These are phyloP conservation scores for Urocolius indicus DNA, from an alignment of 2,113 vertebrate species.

Conservation along the genomic window DNA sequence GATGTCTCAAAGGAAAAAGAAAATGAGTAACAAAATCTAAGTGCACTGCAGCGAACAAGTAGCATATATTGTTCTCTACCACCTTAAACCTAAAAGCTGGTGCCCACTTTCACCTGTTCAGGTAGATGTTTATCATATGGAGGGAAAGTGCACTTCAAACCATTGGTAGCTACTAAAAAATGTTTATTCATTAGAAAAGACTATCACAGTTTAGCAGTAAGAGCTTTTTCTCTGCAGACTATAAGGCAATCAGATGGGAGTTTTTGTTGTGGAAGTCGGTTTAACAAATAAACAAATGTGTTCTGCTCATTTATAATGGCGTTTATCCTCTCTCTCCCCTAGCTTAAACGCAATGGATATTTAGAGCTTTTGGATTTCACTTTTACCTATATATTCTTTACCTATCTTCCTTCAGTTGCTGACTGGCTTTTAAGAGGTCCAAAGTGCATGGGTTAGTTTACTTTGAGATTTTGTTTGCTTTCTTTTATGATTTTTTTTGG, in stretches of 20 bases:
- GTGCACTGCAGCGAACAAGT: neutral
- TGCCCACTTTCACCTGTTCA: neutral
- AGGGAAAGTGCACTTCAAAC: neutral
- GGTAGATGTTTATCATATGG: neutral
- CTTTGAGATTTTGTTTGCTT: neutral
- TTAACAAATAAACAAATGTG: neutral
- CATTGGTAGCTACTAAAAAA: neutral
- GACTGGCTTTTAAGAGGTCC: neutral
- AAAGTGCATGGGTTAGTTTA: neutral
- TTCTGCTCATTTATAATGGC: neutral
- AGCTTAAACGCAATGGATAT: neutral
- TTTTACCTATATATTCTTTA: neutral
- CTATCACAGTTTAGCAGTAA: neutral
- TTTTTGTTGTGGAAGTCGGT: neutral
- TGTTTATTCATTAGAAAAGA: neutral
- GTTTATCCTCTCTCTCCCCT: neutral
- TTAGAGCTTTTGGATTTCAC: neutral
- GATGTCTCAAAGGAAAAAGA: conserved; percentile 13
- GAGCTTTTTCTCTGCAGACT: neutral
- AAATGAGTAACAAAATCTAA: neutral
- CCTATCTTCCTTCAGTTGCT: neutral
- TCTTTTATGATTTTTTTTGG: neutral
- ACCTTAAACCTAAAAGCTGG: neutral
- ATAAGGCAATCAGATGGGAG: neutral
- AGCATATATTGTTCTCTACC: neutral